phyloP scores from a whole-genome alignment of 1,140 invertebrate species.

The Cheumatopsyche charites region DNA sequence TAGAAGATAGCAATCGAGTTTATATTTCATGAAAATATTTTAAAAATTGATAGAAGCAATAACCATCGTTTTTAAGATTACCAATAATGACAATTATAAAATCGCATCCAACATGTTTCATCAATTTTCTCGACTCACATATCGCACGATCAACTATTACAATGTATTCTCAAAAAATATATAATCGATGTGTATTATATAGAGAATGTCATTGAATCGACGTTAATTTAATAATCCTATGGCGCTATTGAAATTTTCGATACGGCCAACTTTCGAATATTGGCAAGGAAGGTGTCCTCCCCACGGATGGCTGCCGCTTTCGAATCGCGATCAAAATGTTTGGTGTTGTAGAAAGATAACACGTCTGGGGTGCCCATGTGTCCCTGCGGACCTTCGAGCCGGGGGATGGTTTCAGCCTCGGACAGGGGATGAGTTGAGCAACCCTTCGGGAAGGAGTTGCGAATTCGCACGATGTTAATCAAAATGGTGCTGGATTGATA shows the following conservation, averaged over 20 bases:
- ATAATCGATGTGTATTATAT: too few relatives aligned
- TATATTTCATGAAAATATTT: neutral
- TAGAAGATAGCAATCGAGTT: neutral
- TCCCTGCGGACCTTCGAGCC: constrained; percentile 17
- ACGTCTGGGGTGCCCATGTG: constrained; percentile 38
- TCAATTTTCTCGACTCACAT: too few relatives aligned
- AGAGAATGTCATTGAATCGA: too few relatives aligned
- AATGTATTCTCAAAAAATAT: too few relatives aligned
- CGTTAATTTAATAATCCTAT: too few relatives aligned
- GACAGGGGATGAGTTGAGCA: too few relatives aligned
- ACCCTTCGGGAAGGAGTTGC: too few relatives aligned
- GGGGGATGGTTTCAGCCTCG: neutral
- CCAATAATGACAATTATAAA: too few relatives aligned
- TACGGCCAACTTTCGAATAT: constrained; percentile 41
- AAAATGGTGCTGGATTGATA: neutral
- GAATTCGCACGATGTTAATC: neutral
- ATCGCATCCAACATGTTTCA: too few relatives aligned
- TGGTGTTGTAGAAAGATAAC: constrained; percentile 50
- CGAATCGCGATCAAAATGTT: constrained; percentile 49
- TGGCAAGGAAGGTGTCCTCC: constrained; percentile 31
- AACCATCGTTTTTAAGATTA: too few relatives aligned
- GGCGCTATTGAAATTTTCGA: neutral
- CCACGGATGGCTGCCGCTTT: constrained; percentile 20
- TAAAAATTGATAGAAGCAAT: neutral
- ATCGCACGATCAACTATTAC: too few relatives aligned